Conservation (phyloP, 2,113 vertebrate species). For the Acanthisitta chloris region DNA sequence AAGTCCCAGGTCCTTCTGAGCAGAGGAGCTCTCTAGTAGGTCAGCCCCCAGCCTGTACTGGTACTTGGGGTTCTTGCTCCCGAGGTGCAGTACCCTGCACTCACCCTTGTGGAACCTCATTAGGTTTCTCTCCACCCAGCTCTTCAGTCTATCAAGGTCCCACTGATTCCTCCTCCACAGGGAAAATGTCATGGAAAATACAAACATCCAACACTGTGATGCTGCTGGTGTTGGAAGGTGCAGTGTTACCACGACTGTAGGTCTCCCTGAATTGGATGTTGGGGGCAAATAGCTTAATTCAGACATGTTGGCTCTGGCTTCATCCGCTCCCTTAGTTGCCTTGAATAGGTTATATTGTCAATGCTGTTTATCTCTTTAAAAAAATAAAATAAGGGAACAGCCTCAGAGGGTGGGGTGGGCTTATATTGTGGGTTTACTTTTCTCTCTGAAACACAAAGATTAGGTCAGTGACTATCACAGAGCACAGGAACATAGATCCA, state of each 20-base stretch:
- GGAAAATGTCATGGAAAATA: background rate
- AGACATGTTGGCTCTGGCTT: background rate
- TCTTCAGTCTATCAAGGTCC: no score
- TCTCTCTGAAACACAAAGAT: background rate
- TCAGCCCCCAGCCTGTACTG: no score
- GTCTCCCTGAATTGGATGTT: background rate
- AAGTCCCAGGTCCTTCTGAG: no score
- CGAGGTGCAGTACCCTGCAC: no score
- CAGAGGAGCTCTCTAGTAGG: no score
- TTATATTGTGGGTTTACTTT: background rate
- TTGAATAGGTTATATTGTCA: background rate
- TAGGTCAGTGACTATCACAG: background rate
- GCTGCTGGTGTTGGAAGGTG: background rate
- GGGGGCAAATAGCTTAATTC: background rate
- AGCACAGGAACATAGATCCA: background rate
- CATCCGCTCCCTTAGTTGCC: background rate
- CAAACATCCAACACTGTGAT: accelerated
- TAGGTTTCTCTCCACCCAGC: no score
- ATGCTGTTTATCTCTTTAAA: background rate
- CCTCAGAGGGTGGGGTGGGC: background rate
- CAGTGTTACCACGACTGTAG: background rate
- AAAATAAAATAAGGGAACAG: background rate
- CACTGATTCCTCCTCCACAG: background rate
- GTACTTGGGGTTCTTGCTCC: no score
- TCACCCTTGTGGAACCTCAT: no score